Percentiles rank a stretch among this genome's conserved stretches.
Conservation (phyloP, 2,888 invertebrate species). For the Caradrina kadenii region DNA sequence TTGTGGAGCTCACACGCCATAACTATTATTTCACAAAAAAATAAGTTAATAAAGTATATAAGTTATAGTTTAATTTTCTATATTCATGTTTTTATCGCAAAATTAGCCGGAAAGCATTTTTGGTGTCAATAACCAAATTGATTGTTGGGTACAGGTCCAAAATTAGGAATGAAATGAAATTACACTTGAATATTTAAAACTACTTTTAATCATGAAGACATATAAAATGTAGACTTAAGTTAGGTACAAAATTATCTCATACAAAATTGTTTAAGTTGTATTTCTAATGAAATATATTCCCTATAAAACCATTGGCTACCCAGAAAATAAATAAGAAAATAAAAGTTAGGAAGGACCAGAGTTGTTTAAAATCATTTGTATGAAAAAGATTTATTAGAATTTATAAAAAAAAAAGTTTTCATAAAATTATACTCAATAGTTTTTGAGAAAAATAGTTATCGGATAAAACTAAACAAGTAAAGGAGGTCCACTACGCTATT, state of each 20-base stretch:
- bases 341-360: constrained; percentile 1
- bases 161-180: constrained; percentile 21
- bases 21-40: too few species aligned
- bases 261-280: constrained; percentile 16
- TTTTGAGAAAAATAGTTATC: background rate
- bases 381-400: too few species aligned
- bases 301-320: constrained; percentile 44
- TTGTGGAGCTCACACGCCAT: too few species aligned
- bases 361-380: too few species aligned
- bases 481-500: background rate
- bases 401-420: too few species aligned
- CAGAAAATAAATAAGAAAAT: constrained; percentile 20
- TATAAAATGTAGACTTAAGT: constrained; percentile 63
- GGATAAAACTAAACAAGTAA: background rate
- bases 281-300: constrained; percentile 42
- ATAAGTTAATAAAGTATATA: too few species aligned
- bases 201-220: constrained; percentile 64
- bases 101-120: too few species aligned
- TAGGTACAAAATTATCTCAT: constrained; percentile 47
- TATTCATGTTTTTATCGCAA: too few species aligned
- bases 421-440: too few species aligned
- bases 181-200: constrained; percentile 27
- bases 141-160: background rate
- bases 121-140: too few species aligned
- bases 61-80: too few species aligned